Evolutionary conservation across 2,888 invertebrate genomes (phyloP).

Genomic region (Dryococelus australis): DNA sequence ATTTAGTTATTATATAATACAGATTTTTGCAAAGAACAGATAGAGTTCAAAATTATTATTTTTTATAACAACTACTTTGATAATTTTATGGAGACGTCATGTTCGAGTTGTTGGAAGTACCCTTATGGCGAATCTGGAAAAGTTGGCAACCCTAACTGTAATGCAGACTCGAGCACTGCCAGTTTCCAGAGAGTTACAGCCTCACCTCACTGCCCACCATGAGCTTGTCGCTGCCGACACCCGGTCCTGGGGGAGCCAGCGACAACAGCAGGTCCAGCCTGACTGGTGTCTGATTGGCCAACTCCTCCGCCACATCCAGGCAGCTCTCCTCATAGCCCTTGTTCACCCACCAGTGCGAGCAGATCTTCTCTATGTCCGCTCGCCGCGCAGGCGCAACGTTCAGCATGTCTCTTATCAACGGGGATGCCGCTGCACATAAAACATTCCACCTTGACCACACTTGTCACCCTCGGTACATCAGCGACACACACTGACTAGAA

Average conservation of each 20-base stretch:
- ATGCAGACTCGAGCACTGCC: too few species aligned
- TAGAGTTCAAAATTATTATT: too few species aligned
- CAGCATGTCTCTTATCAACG: constrained; percentile 92
- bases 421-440: constrained; percentile 80
- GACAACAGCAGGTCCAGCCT: constrained; percentile 86
- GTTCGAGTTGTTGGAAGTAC: too few species aligned
- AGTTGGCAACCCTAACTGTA: too few species aligned
- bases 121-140: too few species aligned
- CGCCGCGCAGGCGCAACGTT: constrained; percentile 89
- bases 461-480: too few species aligned
- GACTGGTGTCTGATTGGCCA: constrained; percentile 91
- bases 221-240: constrained; percentile 64
- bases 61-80: too few species aligned
- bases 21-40: too few species aligned
- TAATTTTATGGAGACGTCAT: too few species aligned
- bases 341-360: constrained; percentile 98
- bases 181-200: background rate
- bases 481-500: too few species aligned
- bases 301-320: constrained; percentile 83
- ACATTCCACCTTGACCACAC: background rate
- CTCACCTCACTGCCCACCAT: constrained; percentile 68
- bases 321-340: constrained; percentile 82
- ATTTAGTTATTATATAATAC: too few species aligned
- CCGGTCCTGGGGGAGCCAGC: constrained; percentile 70
- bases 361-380: constrained; percentile 93